Percentiles rank a stretch among this genome's conserved stretches.
phyloP scores from a whole-genome alignment of 2,113 vertebrate genomes.

The Cinclus cinclus region DNA sequence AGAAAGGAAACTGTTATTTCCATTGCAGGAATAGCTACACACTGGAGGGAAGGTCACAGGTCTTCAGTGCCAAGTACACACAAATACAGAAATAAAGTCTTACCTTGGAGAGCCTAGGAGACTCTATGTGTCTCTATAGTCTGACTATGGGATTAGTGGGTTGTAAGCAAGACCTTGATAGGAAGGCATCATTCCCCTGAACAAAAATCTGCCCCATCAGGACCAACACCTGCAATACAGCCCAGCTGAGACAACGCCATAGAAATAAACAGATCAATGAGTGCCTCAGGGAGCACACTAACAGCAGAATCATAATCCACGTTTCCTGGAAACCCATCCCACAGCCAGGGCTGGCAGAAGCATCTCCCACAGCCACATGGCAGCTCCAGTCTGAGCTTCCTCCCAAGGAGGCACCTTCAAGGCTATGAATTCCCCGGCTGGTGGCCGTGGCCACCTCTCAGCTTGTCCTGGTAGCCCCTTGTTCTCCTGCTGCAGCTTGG shows the following conservation, averaged over 20 bases:
- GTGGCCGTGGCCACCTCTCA: not conserved
- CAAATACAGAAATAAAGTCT: not conserved
- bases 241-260: not conserved
- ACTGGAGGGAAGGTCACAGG: fast-evolving
- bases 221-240: not conserved
- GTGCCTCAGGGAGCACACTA: fast-evolving
- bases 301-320: not conserved
- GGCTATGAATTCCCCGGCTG: fast-evolving
- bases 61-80: not conserved
- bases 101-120: not conserved
- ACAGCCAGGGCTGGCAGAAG: not conserved
- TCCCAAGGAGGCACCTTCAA: not conserved
- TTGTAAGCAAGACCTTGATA: not conserved
- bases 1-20: not conserved
- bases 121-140: too few species aligned
- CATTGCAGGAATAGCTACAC: not conserved
- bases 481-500: not conserved
- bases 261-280: not conserved
- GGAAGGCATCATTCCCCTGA: not conserved
- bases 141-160: not conserved
- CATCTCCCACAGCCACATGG: fast-evolving
- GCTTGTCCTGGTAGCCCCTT: not conserved
- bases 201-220: not conserved
- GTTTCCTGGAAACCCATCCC: not conserved
- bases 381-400: fast-evolving